These are phyloP conservation scores for Girardinus metallicus DNA, from an alignment of 2,797 vertebrate genomes.

Conservation along the genomic window DNA sequence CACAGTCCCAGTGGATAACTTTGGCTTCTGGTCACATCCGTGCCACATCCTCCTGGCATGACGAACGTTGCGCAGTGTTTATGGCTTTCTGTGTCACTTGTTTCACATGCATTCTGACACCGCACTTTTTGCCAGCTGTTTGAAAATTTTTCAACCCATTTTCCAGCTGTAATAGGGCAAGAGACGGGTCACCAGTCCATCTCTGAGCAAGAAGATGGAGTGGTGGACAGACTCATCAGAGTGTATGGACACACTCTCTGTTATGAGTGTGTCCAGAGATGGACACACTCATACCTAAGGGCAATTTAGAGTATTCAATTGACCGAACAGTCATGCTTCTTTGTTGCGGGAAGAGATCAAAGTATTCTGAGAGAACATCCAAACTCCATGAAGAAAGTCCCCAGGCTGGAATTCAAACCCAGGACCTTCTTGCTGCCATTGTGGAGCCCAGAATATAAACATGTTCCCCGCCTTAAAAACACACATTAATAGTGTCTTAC, in stretches of 20 bases:
- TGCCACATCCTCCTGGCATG: neutral
- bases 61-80: neutral
- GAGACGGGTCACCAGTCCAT: neutral
- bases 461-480: neutral
- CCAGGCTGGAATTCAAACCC: neutral
- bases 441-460: neutral
- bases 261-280: too few relatives aligned
- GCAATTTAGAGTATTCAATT: neutral
- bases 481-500: neutral
- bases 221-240: too few relatives aligned
- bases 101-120: neutral
- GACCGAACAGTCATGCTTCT: neutral
- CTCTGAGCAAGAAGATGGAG: neutral
- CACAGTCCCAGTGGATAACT: neutral
- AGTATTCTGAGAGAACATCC: neutral
- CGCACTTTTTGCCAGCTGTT: neutral
- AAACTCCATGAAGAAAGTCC: neutral
- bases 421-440: neutral
- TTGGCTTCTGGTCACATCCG: neutral
- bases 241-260: too few relatives aligned
- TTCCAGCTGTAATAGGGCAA: neutral
- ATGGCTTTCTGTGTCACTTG: neutral
- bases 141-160: neutral
- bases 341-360: neutral
- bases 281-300: neutral